Evolutionary conservation across 2,888 invertebrate genomes (phyloP), one percentile per base, ranked within the genome.

Genomic region (Cinara cedri): DNA sequence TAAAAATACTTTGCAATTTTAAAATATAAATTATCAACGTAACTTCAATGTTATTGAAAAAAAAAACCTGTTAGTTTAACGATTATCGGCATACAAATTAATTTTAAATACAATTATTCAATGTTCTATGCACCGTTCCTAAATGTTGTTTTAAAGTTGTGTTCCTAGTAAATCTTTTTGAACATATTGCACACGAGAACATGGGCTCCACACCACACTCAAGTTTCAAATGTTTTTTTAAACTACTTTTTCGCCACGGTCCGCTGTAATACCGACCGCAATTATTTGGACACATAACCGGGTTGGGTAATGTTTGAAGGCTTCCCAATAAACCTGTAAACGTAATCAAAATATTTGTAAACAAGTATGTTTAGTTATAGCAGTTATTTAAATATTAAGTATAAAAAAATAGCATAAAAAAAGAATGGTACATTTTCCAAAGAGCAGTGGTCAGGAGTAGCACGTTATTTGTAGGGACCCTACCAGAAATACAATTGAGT

Each of bases 171-270:
- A 81, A 92, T 85, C 90, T 89, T 87, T 92, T 92, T 83, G 88
- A 85, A 87, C 93, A 93, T 86, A 90, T 89, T 72, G 90, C 90
- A 83, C 93, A 93, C 86, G 88, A 90, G 88, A 90, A 93, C 87
- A 89, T 90, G 83, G 90, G 92, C 85, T 89, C 91, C 87, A 90
- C 91, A 16, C 85, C 86, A 81, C 85, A 86, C 63, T 86, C 84
- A 80, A 83, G 84, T 71, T 83, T 82, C 75, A 85, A 83, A 81
- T 86, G 86, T 19, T 86, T 83, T 62, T 83, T 83, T 21, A 86
- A 82, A 70, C 74, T 75, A 55, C 84, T 84, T 55, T 83, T 82
- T 68, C 82, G 83, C 42, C 82, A 10, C 3, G 19, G 13, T 0
- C 62, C 62, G 1, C 49, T 82, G 34, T 83, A 83, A 75, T 83